Percentiles rank a stretch among this genome's conserved stretches.
These are phyloP conservation scores for Melinopterus prodromus DNA, from an alignment of 2,888 invertebrate species.

Conservation along the genomic window DNA sequence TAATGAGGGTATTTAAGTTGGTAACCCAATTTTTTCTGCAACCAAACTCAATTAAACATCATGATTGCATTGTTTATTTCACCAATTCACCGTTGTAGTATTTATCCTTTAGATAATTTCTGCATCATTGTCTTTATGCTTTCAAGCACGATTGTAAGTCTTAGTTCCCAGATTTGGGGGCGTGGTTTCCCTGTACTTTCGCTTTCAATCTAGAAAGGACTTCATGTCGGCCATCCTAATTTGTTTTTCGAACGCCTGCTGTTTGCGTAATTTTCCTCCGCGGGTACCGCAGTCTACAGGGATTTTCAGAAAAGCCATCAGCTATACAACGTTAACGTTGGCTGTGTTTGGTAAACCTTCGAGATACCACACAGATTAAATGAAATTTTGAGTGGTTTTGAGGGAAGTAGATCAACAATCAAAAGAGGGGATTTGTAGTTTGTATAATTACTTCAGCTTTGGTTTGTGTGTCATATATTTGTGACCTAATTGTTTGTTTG, in stretches of 20 bases:
- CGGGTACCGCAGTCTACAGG: background rate
- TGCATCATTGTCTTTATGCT: no score
- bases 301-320: background rate
- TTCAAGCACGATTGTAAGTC: background rate
- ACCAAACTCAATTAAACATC: no score
- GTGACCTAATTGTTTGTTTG: no score
- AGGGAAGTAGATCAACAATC: no score
- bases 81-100: no score
- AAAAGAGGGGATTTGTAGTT: no score
- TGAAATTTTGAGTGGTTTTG: background rate
- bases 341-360: background rate
- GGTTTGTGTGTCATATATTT: no score
- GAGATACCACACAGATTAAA: background rate
- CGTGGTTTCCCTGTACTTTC: background rate
- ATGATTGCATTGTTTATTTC: no score
- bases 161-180: background rate
- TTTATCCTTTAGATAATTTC: no score
- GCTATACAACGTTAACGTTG: background rate
- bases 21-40: no score
- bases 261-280: background rate
- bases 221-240: background rate
- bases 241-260: background rate
- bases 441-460: no score
- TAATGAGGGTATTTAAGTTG: no score
- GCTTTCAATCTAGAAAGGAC: background rate